Base-by-base conservation (phyloP, 2,888 invertebrate species). In the Ephialtes manifestator region DNA sequence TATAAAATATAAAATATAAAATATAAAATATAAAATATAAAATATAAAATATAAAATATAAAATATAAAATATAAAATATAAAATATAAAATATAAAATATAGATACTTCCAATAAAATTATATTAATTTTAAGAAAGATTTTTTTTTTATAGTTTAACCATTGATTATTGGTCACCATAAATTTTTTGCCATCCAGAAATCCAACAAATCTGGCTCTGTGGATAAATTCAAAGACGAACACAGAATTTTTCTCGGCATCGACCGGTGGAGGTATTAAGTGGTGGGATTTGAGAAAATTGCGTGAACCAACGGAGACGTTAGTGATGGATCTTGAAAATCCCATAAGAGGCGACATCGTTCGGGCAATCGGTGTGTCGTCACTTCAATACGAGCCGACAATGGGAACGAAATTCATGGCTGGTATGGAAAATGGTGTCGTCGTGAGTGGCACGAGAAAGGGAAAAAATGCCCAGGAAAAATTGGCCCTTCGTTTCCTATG, bases 211-310 rank as follows among this genome's bases (percentile, higher is more conserved):
- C 88, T 92, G 91, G 97, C 97, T 18, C 95, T 98, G 5, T 99
- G 99, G 97, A 97, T 98, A 81, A 97, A 97, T 92, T 98, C 98
- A 1, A 99, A 99, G 95, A 97, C 97, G 67, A 98, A 98, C 31
- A 97, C 97, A 0, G 99, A 99, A 94, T 98, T 98, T 94, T 98
- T 99, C 94, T 98, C 98, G 0, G 96, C 98, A 0, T 97, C 98
- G 0, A 97, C 97, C 3, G 98, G 98, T 94, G 99, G 99, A 0
- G 97, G 97, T 93, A 96, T 98, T 0, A 96, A 97, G 94, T 97
- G 97, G 97, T 98, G 98, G 97, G 97, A 98, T 92, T 96, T 95
- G n/a, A 95, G 97, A 71, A 97, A 97, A 92, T 92, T 97, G 72
- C 95, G 95, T 28, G 96, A 96, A 90, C 97, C 97, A 0, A 95